These are phyloP conservation scores for Lontra canadensis DNA, from an alignment of 2,113 vertebrate genomes.

Conservation along the genomic window DNA sequence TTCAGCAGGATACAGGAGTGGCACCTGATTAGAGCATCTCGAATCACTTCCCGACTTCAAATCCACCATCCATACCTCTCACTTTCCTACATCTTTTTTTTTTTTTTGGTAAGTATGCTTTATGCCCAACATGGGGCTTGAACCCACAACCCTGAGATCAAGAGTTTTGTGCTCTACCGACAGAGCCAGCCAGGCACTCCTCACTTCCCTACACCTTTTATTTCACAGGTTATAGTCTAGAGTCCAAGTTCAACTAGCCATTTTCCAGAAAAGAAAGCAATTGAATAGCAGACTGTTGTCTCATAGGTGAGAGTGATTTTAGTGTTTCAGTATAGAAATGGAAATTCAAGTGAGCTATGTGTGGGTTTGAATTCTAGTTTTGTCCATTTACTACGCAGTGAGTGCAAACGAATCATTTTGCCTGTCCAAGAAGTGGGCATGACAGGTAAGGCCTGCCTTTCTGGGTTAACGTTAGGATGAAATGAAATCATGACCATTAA, in stretches of 20 bases:
- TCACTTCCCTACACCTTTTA: neutral
- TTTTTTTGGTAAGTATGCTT: neutral
- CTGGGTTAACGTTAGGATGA: neutral
- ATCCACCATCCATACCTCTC: neutral
- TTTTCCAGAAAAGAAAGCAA: slow-evolving; percentile 21
- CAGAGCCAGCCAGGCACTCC: neutral
- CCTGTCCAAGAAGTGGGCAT: neutral
- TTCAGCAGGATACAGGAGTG: neutral
- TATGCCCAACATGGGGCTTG: neutral
- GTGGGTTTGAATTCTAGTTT: neutral
- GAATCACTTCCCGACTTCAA: neutral
- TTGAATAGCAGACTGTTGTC: neutral
- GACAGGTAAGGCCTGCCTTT: neutral
- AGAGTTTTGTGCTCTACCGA: neutral
- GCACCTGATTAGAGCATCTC: neutral
- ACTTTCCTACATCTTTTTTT: neutral
- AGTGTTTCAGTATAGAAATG: neutral
- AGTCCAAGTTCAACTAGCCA: neutral
- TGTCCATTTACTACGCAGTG: neutral
- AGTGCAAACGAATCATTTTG: neutral
- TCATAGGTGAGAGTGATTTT: neutral
- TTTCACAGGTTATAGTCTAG: neutral
- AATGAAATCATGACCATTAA: neutral
- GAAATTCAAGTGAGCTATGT: neutral
- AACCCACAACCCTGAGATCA: neutral